A percentile compares a stretch with the other conserved stretches of the same genome.
phyloP scores from a whole-genome alignment of 2,888 invertebrate species.

The Gortyna flavago region DNA sequence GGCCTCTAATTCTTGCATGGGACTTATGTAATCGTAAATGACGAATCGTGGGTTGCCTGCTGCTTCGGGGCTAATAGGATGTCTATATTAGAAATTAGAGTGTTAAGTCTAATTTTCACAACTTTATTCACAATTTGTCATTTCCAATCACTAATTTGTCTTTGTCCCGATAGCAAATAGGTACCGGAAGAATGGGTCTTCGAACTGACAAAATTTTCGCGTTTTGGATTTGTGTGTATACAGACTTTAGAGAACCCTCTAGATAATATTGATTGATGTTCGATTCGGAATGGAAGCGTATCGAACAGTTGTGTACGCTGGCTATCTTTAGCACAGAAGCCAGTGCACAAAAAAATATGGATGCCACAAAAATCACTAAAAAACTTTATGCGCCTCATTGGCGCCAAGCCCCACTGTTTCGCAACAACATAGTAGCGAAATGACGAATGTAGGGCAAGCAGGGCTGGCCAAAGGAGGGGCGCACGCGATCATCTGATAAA shows the following conservation, averaged over 20 bases:
- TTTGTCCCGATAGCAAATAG: not conserved
- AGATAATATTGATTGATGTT: not conserved
- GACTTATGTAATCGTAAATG: not conserved
- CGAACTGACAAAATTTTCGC: not conserved
- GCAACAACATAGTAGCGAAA: constrained; percentile 37
- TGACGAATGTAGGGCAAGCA: constrained; percentile 55
- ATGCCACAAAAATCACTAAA: not conserved
- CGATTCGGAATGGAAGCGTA: not conserved
- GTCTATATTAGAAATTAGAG: not conserved
- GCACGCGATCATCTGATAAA: constrained; percentile 62
- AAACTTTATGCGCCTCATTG: constrained; percentile 27
- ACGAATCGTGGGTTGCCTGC: not conserved
- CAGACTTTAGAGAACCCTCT: not conserved
- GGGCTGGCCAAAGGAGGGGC: constrained; percentile 50
- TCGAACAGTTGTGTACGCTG: not conserved
- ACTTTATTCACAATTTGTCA: not conserved
- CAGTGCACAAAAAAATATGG: not conserved
- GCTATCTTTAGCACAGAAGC: not conserved
- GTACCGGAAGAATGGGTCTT: not conserved
- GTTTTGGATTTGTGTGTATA: not conserved
- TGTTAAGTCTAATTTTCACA: not conserved
- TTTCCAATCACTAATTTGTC: not conserved
- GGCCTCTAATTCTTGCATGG: not conserved
- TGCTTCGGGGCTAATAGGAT: not conserved
- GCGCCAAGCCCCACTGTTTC: constrained; percentile 43